These are phyloP conservation scores for Glaucidium brasilianum DNA, from an alignment of 2,113 vertebrate species.

Conservation along the genomic window DNA sequence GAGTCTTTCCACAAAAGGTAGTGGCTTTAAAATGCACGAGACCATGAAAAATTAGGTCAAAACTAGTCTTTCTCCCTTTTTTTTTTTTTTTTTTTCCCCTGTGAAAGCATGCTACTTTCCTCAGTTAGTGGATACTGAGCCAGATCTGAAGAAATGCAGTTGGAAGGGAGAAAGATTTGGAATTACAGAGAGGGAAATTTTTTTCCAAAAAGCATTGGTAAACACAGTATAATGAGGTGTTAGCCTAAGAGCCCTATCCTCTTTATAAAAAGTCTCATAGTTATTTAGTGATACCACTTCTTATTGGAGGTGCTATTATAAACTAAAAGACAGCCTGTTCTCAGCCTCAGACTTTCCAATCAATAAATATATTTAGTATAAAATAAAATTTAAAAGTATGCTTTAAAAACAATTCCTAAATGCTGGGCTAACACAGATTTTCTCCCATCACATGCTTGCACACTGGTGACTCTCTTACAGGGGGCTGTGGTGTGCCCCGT, in stretches of 20 bases:
- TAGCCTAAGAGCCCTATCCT: background rate
- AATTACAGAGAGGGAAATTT: background rate
- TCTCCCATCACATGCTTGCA: background rate
- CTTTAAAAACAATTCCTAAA: background rate
- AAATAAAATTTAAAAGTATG: background rate
- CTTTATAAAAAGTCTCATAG: background rate
- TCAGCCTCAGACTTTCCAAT: background rate
- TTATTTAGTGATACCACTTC: background rate
- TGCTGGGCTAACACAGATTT: background rate
- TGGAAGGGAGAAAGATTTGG: background rate
- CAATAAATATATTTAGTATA: background rate
- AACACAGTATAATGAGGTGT: background rate
- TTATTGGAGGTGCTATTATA: background rate
- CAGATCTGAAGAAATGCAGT: background rate
- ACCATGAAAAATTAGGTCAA: background rate
- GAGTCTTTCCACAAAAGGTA: background rate
- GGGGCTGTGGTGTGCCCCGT: background rate
- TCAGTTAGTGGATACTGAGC: background rate
- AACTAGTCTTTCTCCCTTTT: background rate
- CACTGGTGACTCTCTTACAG: background rate
- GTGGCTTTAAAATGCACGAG: background rate
- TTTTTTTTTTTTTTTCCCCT: background rate
- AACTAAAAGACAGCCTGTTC: background rate
- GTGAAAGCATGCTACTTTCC: background rate
- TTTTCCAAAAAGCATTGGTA: background rate